phyloP scores from a whole-genome alignment of 2,888 invertebrate genomes.

The Caenorhabditis sp. region DNA sequence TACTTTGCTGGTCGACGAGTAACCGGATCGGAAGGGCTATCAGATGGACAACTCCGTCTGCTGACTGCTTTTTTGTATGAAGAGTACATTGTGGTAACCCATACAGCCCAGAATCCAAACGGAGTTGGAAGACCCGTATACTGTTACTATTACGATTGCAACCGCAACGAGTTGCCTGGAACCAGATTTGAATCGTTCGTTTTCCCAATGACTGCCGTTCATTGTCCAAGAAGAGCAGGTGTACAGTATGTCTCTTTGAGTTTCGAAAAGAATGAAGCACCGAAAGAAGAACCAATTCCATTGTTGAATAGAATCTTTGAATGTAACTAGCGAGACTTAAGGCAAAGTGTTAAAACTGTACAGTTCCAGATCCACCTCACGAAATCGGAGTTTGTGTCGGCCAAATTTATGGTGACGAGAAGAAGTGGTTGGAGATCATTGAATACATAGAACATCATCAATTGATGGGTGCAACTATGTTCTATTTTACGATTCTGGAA shows the following conservation, averaged over 20 bases:
- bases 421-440: constrained; percentile 41
- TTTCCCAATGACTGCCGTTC: constrained; percentile 45
- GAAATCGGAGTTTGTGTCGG: constrained; percentile 48
- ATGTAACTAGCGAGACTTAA: not conserved
- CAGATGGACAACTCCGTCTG: constrained; percentile 39
- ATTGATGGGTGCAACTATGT: constrained; percentile 40
- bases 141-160: constrained; percentile 47
- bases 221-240: constrained; percentile 35
- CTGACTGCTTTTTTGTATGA: constrained; percentile 42
- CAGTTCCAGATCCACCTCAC: constrained; percentile 34
- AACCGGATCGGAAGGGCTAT: constrained; percentile 30
- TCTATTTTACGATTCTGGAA: constrained; percentile 43
- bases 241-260: constrained; percentile 32
- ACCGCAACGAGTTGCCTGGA: constrained; percentile 33
- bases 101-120: constrained; percentile 42
- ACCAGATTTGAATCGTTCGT: constrained; percentile 36
- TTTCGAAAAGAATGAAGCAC: not conserved
- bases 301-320: constrained; percentile 25
- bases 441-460: constrained; percentile 46
- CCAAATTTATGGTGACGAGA: constrained; percentile 34
- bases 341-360: not conserved
- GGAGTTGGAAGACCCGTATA: constrained; percentile 27
- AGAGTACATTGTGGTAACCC: constrained; percentile 36
- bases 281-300: constrained; percentile 31
- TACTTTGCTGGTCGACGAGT: constrained; percentile 3